phyloP scores from a whole-genome alignment of 1,140 invertebrate genomes.

The Drosophila nebulosa region DNA sequence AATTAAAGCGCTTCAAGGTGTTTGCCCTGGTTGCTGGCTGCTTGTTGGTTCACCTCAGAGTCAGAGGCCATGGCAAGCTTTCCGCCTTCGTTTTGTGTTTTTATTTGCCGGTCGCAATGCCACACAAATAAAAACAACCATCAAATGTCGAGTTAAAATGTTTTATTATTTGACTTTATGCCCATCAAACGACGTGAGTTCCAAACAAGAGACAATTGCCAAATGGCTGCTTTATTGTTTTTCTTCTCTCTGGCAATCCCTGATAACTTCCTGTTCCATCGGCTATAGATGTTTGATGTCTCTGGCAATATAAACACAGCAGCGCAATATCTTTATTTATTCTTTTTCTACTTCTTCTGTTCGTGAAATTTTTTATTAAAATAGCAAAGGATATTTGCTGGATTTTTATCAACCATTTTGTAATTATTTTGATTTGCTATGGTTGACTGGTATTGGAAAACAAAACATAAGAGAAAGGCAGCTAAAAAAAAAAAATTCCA shows the following conservation, averaged over 20 bases:
- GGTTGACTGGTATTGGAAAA: conserved; percentile 12
- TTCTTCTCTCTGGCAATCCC: conserved; percentile 41
- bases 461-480: not conserved
- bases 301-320: conserved; percentile 62
- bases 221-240: conserved; percentile 68
- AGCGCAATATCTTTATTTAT: conserved; percentile 54
- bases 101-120: conserved; percentile 74
- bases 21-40: conserved; percentile 19
- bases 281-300: conserved; percentile 54
- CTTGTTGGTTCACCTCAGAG: conserved; percentile 7
- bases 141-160: conserved; percentile 77
- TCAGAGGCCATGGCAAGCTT: not conserved
- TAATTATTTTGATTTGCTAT: conserved; percentile 60
- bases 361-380: conserved; percentile 67
- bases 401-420: conserved; percentile 16
- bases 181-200: conserved; percentile 45
- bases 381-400: conserved; percentile 43
- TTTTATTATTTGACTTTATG: conserved; percentile 76
- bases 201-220: conserved; percentile 64
- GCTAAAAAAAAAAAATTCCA: conserved; percentile 2
- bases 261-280: conserved; percentile 56
- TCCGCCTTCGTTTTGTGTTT: conserved; percentile 49
- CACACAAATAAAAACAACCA: conserved; percentile 70
- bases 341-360: not conserved
- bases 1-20: conserved; percentile 74